Evolutionary conservation across 2,797 vertebrate species (phyloP).

Genomic region (Danio choprae): DNA sequence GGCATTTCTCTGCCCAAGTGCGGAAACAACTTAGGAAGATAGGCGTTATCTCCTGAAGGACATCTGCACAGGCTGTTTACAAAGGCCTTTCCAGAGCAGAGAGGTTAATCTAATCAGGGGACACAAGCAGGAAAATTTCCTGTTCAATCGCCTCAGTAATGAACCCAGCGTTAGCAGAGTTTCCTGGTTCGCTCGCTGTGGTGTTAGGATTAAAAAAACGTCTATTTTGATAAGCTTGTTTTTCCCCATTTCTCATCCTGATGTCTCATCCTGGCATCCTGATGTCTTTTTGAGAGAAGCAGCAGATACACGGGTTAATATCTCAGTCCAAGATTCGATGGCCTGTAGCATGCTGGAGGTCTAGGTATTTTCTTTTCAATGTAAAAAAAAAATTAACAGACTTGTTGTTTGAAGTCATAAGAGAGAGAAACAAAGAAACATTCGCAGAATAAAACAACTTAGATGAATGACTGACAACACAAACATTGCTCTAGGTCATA

Average conservation of each 20-base stretch:
- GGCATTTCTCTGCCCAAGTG: conserved; percentile 55
- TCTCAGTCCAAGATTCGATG: conserved; percentile 31
- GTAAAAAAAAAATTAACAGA: neutral
- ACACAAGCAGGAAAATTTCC: conserved; percentile 81
- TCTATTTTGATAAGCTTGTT: conserved; percentile 81
- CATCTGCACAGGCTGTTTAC: conserved; percentile 81
- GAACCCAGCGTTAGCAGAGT: conserved; percentile 72
- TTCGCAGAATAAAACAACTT: conserved; percentile 16
- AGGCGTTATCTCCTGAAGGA: conserved; percentile 82
- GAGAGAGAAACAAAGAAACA: neutral
- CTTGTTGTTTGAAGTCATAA: neutral
- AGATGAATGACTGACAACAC: conserved; percentile 35
- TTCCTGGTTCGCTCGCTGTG: conserved; percentile 84
- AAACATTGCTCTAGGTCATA: conserved; percentile 17
- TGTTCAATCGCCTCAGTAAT: conserved; percentile 80
- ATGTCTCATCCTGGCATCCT: conserved; percentile 68
- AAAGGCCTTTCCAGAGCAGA: conserved; percentile 72
- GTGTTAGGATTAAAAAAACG: conserved; percentile 77
- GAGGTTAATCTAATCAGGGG: conserved; percentile 82
- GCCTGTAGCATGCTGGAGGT: conserved; percentile 5
- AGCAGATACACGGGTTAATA: conserved; percentile 31
- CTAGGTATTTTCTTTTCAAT: neutral
- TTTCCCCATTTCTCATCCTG: conserved; percentile 67
- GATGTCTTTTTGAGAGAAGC: conserved; percentile 71
- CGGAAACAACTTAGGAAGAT: conserved; percentile 72